A percentile compares a stretch with the other conserved stretches of the same genome.
Conservation (phyloP, 1,140 invertebrate species). For the Drosophila takahashii region DNA sequence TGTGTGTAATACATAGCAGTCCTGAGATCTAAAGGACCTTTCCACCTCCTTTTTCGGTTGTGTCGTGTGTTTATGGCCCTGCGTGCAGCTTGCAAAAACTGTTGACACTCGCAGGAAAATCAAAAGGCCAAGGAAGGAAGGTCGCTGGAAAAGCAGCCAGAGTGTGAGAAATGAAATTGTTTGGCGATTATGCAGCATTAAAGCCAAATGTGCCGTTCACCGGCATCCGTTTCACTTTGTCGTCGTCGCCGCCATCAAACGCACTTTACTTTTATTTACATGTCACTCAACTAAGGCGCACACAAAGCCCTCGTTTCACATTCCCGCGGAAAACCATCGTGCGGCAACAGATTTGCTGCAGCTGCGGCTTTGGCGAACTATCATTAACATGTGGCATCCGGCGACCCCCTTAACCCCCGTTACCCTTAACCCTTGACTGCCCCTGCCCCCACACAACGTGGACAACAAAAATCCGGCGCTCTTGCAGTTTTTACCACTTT, state of each 20-base stretch:
- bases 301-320: conserved; percentile 17
- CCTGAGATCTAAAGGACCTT: conserved; percentile 5
- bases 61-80: conserved; percentile 56
- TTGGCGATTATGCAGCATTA: conserved; percentile 79
- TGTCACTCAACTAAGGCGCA: conserved; percentile 50
- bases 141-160: background rate
- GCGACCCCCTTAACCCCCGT: background rate
- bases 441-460: background rate
- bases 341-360: conserved; percentile 74
- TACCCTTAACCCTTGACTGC: conserved; percentile 30
- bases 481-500: conserved; percentile 56
- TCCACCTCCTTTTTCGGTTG: conserved; percentile 8
- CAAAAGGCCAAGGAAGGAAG: conserved; percentile 34
- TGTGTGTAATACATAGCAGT: background rate
- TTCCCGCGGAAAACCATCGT: conserved; percentile 1
- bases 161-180: conserved; percentile 77
- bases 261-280: conserved; percentile 79
- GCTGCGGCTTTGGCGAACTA: conserved; percentile 60
- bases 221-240: conserved; percentile 41
- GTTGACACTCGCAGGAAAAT: conserved; percentile 74
- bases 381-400: conserved; percentile 65
- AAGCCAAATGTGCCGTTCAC: conserved; percentile 72
- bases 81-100: conserved; percentile 69
- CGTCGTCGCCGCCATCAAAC: conserved; percentile 29
- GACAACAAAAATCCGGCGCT: conserved; percentile 41